Evolutionary conservation across 2,888 invertebrate species (phyloP).

Genomic region (Empis livida): DNA sequence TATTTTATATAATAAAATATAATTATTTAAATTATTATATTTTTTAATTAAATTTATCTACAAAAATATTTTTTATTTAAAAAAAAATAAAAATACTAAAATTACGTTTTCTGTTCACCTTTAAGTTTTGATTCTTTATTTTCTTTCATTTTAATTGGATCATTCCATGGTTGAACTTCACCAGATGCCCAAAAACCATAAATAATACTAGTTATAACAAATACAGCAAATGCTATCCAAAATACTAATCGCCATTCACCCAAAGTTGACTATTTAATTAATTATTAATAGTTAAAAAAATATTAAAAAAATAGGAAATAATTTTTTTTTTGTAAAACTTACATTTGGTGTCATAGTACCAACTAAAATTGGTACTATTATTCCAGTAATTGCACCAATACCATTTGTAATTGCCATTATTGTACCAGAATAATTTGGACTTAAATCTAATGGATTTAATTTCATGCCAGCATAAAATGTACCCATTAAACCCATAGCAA

Average conservation of each 20-base stretch:
- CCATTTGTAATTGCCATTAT: constrained; percentile 59
- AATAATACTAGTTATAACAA: constrained; percentile 51
- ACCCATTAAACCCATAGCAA: constrained; percentile 57
- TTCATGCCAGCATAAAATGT: constrained; percentile 59
- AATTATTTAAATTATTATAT: too few species aligned
- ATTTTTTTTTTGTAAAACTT: constrained; percentile 34
- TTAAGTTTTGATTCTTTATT: too few species aligned
- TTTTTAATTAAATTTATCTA: too few species aligned
- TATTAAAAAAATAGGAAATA: not conserved
- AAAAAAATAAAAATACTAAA: too few species aligned
- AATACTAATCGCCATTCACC: constrained; percentile 66
- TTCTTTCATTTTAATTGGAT: constrained; percentile 19
- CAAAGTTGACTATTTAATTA: constrained; percentile 40
- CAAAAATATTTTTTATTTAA: too few species aligned
- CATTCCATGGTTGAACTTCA: constrained; percentile 65
- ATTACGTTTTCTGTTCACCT: not conserved
- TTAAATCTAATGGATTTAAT: constrained; percentile 52
- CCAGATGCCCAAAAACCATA: constrained; percentile 61
- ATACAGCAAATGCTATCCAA: constrained; percentile 61
- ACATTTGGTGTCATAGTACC: constrained; percentile 52
- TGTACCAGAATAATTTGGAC: constrained; percentile 52
- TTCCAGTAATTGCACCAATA: constrained; percentile 57
- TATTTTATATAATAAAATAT: too few species aligned
- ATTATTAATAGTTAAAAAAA: not conserved
- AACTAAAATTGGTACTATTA: constrained; percentile 54